Evolutionary conservation across 2,888 invertebrate genomes (phyloP), one percentile per base, ranked within the genome.

Genomic region (Lasioglossum calceatum): DNA sequence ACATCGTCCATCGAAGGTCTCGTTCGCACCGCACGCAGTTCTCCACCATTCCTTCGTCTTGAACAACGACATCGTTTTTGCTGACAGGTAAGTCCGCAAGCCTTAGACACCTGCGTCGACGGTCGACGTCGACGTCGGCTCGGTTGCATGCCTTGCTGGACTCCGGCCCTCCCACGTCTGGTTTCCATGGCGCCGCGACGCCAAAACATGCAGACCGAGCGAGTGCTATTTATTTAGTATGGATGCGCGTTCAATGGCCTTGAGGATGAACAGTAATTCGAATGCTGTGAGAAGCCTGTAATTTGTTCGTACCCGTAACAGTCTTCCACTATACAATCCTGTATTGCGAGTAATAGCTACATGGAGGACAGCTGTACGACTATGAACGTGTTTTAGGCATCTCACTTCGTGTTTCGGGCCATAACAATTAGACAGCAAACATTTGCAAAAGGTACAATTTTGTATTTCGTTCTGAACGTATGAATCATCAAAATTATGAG

Each of bases 1-100:
- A 81, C 94, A 93, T 54, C 92, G 93, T 19, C 92, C 85, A 89
- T 97, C 97, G 95, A 97, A 97, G 89, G 96, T 95, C 94, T 97
- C 97, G 70, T 96, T 96, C 76, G 96, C 96, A 32, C 97, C 97
- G 92, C 97, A 97, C 77, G 96, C 96, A 23, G 97, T 97, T 32
- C 97, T 96, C 99, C 99, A 99, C 97, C 98, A 98, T 92, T 98
- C 97, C 93, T 98, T 97, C 16, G 98, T 97, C 96, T 98, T 98
- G 94, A 99, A 99, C 92, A 99, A 96, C 4, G 99, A 99, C 99
- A 99, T 99, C 77, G 54, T 1, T 16, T 64, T 16, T 16, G 64
- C 16, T 32, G 27, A 5, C 5, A 73, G 14, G 3, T 1, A 36
- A 32, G n/a, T 27, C 47, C 16, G 27, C 14, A 2, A n/a, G n/a